These are phyloP conservation scores for Pteropus alecto DNA, from an alignment of 2,113 vertebrate species.

Conservation along the genomic window DNA sequence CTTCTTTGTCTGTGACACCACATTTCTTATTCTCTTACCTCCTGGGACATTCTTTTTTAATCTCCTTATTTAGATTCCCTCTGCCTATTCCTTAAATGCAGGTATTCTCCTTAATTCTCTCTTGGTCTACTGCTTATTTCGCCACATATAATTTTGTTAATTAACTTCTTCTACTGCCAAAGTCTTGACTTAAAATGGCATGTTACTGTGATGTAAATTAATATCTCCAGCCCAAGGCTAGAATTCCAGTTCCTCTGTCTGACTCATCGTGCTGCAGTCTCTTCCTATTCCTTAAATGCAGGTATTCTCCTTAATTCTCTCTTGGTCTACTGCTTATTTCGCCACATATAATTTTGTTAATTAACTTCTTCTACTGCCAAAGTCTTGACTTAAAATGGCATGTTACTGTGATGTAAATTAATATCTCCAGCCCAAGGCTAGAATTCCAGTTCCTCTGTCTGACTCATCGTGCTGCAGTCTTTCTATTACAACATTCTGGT, in stretches of 20 bases:
- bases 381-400: not conserved
- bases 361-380: not conserved
- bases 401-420: not conserved
- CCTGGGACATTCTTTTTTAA: not conserved
- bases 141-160: not conserved
- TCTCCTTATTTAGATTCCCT: not conserved
- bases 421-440: not conserved
- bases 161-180: not conserved
- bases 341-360: not conserved
- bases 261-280: not conserved
- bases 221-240: not conserved
- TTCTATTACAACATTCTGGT: not conserved
- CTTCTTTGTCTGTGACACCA: not conserved
- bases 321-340: not conserved
- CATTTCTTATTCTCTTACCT: not conserved
- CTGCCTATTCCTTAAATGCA: not conserved
- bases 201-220: not conserved
- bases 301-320: not conserved
- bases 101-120: not conserved
- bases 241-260: not conserved
- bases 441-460: not conserved
- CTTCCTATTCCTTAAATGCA: not conserved
- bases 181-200: not conserved
- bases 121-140: not conserved
- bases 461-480: not conserved